phyloP scores from a whole-genome alignment of 1,140 invertebrate species.

The Centruroides vittatus region DNA sequence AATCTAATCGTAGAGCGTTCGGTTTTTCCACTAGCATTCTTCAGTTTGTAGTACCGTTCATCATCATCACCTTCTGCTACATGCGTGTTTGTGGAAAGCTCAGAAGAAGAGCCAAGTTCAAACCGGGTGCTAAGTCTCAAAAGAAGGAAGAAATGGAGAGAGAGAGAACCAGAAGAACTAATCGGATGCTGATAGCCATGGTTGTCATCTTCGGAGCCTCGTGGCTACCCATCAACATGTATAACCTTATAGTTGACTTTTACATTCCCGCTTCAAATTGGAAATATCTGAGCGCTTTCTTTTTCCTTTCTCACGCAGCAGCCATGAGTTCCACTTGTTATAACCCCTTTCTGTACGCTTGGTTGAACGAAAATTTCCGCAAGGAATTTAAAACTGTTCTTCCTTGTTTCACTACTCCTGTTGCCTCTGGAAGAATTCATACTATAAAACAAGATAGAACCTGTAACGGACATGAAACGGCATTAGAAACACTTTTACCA shows the following conservation, averaged over 20 bases:
- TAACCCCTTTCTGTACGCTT: constrained; percentile 40
- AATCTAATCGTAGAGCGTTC: constrained; percentile 51
- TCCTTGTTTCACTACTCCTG: neutral
- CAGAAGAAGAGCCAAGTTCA: constrained; percentile 55
- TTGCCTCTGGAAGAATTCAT: too few relatives aligned
- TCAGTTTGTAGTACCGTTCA: constrained; percentile 88
- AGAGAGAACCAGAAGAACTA: constrained; percentile 24
- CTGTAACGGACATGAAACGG: neutral
- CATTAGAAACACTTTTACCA: neutral
- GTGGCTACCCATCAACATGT: constrained; percentile 39
- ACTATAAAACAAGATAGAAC: too few relatives aligned
- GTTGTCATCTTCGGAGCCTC: constrained; percentile 34
- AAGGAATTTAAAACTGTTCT: constrained; percentile 21
- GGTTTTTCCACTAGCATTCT: constrained; percentile 72
- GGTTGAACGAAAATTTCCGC: constrained; percentile 28
- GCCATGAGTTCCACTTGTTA: constrained; percentile 40
- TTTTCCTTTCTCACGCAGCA: constrained; percentile 36
- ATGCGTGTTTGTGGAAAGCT: constrained; percentile 75
- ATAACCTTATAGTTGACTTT: constrained; percentile 36
- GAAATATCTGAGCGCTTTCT: constrained; percentile 28
- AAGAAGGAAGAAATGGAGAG: constrained; percentile 28
- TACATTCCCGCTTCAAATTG: constrained; percentile 27
- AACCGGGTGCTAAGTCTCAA: constrained; percentile 59
- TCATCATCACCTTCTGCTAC: constrained; percentile 89
- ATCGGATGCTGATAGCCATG: constrained; percentile 32